A percentile compares a stretch with the other conserved stretches of the same genome.
Conservation (phyloP, 2,113 vertebrate genomes). For the Sus scrofa region DNA sequence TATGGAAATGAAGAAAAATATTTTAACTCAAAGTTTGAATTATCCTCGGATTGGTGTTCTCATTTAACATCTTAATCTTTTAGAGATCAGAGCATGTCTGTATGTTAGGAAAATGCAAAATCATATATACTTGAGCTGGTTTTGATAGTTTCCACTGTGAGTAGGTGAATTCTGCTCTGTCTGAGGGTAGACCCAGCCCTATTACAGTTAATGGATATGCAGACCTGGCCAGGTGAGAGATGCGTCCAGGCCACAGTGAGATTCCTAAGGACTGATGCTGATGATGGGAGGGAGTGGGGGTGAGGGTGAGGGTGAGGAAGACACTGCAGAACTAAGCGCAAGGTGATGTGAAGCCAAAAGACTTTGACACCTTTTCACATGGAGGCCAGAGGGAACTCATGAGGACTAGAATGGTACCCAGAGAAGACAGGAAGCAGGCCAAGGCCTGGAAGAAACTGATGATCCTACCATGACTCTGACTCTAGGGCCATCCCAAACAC, state of each 20-base stretch:
- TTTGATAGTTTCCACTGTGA: background rate
- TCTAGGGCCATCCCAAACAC: background rate
- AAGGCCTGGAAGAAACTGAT: background rate
- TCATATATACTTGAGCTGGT: background rate
- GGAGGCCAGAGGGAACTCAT: background rate
- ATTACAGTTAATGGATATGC: background rate
- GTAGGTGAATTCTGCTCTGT: background rate
- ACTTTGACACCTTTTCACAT: background rate
- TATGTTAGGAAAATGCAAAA: background rate
- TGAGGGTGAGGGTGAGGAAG: background rate
- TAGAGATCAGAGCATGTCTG: background rate
- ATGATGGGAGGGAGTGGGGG: rapidly evolving
- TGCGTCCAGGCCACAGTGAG: background rate
- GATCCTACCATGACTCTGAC: background rate
- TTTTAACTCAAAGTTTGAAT: background rate
- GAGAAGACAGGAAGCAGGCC: background rate
- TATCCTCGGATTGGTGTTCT: background rate
- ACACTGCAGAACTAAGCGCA: background rate
- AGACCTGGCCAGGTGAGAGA: background rate
- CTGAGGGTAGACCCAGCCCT: background rate
- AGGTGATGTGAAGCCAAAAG: background rate
- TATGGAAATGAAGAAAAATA: background rate
- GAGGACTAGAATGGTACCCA: background rate
- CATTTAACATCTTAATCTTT: background rate
- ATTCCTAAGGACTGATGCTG: background rate